Base-by-base conservation (phyloP, 2,797 vertebrate species). In the Pangasius krempfi region DNA sequence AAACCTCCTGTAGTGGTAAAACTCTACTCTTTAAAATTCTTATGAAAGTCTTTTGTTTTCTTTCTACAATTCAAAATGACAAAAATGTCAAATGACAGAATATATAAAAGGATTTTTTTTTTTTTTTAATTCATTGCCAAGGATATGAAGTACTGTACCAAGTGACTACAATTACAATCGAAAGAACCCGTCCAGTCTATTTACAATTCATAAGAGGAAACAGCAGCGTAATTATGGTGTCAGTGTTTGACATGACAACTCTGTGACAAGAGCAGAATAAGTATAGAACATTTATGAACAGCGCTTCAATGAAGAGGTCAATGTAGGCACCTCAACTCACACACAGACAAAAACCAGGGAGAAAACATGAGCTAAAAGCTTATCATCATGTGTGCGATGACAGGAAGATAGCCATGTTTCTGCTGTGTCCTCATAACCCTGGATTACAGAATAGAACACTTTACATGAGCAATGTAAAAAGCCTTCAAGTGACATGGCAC, bases 221-320 rank as follows among this genome's bases (percentile, higher is more conserved):
- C 33, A 83, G 84, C 8, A 13, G 75, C 30, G 80, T 90, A 90
- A 90, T 89, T 89, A 90, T 22, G 0, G 89, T 75, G 86, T 79
- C 90, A 66, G 88, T 87, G 82, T 78, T 86, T 73, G 87, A 89
- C 76, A 84, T 87, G 89, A 52, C 62, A 85, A 87, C 86, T 85
- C 73, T n/a, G 25, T 88, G 58, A 90, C 88, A 50, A 76, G 70
- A 89, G 52, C 37, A 66, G 20, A 90, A 81, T 60, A 37, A 9
- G 79, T 86, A 62, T 9, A 60, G 88, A 89, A 79, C 84, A 54
- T 47, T 54, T 84, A 88, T 68, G 47, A 83, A 47, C 88, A 79
- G 5, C 4, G 75, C 44, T 73, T 84, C 73, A 75, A 84, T 79
- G 20, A 56, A 68, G 76, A 76, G 88, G 84, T 80, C 87, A 22